Evolutionary conservation across 2,888 invertebrate species (phyloP).

Genomic region (Dendrolimus pini): DNA sequence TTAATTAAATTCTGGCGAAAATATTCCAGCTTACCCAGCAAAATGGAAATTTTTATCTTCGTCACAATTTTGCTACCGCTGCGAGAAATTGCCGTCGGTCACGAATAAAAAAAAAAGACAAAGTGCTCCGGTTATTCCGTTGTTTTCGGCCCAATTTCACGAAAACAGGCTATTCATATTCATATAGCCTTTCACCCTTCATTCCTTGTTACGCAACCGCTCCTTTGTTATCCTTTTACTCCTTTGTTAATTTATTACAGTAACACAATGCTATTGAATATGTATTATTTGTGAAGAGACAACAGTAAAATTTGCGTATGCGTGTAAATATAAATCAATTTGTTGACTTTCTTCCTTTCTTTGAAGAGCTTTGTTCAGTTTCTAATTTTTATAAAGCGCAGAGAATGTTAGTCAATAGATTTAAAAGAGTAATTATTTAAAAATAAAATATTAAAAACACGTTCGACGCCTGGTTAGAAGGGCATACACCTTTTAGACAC

Average conservation of each 20-base stretch:
- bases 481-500: too few species aligned
- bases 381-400: too few species aligned
- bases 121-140: conserved; percentile 23
- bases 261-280: conserved; percentile 9
- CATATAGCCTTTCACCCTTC: conserved; percentile 63
- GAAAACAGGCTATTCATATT: conserved; percentile 66
- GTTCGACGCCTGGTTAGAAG: too few species aligned
- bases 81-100: conserved; percentile 15
- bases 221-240: conserved; percentile 42
- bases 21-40: conserved; percentile 15
- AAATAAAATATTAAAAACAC: too few species aligned
- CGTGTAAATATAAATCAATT: background rate
- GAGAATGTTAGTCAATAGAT: too few species aligned
- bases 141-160: conserved; percentile 55
- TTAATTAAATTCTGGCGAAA: background rate
- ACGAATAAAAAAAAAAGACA: conserved; percentile 27
- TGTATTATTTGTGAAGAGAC: background rate
- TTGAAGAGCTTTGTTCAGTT: too few species aligned
- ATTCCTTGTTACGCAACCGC: conserved; percentile 52
- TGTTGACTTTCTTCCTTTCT: background rate
- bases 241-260: conserved; percentile 50
- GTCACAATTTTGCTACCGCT: conserved; percentile 7
- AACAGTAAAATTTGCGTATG: background rate
- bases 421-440: too few species aligned
- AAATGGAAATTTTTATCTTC: conserved; percentile 18